These are phyloP conservation scores for Opisthograptis luteolata DNA, from an alignment of 2,888 invertebrate genomes.

Conservation along the genomic window DNA sequence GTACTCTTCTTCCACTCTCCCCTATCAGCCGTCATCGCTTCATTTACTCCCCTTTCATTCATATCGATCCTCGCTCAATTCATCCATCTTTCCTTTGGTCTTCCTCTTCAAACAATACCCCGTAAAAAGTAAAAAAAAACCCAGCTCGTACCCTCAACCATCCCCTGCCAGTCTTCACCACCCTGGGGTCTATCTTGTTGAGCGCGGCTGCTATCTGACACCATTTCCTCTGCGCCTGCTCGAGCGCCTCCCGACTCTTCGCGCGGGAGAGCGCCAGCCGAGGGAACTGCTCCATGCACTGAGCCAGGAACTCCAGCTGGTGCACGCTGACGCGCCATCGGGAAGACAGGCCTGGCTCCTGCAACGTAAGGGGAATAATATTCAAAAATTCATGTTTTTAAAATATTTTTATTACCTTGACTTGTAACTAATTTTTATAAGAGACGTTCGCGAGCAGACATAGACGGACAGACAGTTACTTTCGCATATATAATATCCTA, in stretches of 20 bases:
- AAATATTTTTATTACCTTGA: no score
- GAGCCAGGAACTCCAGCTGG: constrained; percentile 42
- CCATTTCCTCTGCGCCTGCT: constrained; percentile 38
- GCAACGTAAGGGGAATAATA: background rate
- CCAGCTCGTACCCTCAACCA: constrained; percentile 34
- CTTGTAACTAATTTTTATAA: no score
- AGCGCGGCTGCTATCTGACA: constrained; percentile 43
- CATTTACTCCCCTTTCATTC: no score
- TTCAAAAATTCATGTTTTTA: no score
- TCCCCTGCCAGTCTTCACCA: constrained; percentile 35
- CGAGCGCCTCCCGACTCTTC: constrained; percentile 37
- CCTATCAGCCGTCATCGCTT: no score
- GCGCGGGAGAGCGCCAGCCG: constrained; percentile 40
- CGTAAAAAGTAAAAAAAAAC: background rate
- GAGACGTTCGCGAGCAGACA: no score
- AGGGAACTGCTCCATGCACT: constrained; percentile 47
- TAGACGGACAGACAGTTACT: no score
- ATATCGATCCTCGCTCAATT: no score
- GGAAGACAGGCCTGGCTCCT: background rate
- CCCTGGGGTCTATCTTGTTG: constrained; percentile 38
- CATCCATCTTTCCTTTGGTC: no score
- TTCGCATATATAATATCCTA: no score
- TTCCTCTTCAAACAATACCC: no score
- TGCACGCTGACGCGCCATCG: constrained; percentile 5
- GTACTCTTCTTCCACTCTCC: no score